phyloP scores from a whole-genome alignment of 2,888 invertebrate species.

The Clunio marinus region DNA sequence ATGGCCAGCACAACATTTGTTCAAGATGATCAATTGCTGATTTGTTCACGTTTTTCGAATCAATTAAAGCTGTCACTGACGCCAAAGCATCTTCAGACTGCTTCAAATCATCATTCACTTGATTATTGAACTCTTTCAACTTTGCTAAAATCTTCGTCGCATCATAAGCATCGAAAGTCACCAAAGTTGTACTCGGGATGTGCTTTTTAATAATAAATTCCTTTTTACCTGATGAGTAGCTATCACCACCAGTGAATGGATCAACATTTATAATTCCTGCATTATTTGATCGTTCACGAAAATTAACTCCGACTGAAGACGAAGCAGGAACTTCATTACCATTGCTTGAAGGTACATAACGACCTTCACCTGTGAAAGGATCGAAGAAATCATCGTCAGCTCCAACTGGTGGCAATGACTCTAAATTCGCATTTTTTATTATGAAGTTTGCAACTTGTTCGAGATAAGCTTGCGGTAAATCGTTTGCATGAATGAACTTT shows the following conservation, averaged over 20 bases:
- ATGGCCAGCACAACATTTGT: slow-evolving; percentile 66
- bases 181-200: slow-evolving; percentile 54
- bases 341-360: slow-evolving; percentile 64
- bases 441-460: slow-evolving; percentile 94
- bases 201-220: slow-evolving; percentile 43
- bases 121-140: slow-evolving; percentile 67
- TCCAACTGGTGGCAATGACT: slow-evolving; percentile 40
- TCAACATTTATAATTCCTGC: slow-evolving; percentile 54
- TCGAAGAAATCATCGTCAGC: slow-evolving; percentile 54
- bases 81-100: slow-evolving; percentile 58
- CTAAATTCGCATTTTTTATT: slow-evolving; percentile 63
- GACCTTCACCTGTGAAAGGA: slow-evolving; percentile 65
- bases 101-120: slow-evolving; percentile 55
- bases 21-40: slow-evolving; percentile 49
- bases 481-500: slow-evolving; percentile 78
- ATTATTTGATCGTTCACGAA: slow-evolving; percentile 42
- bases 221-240: slow-evolving; percentile 57
- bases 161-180: slow-evolving; percentile 75
- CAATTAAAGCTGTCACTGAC: slow-evolving; percentile 62
- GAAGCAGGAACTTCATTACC: slow-evolving; percentile 11
- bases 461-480: slow-evolving; percentile 78
- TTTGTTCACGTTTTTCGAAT: slow-evolving; percentile 52
- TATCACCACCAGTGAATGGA: slow-evolving; percentile 65
- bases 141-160: slow-evolving; percentile 68
- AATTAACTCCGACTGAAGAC: slow-evolving; percentile 41